phyloP scores from a whole-genome alignment of 2,113 vertebrate species.

The Macrotus californicus region DNA sequence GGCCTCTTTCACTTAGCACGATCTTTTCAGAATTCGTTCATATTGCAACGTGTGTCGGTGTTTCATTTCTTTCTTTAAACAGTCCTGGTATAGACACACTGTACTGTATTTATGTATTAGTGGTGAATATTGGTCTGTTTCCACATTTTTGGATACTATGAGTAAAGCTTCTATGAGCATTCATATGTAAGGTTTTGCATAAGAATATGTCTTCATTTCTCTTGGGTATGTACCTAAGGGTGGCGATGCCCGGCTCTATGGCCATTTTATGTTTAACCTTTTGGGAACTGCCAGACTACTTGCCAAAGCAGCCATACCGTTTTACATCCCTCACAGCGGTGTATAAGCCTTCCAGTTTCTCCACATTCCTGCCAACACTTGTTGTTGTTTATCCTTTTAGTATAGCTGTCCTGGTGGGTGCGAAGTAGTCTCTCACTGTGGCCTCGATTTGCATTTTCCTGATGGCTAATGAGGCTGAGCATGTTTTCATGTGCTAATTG shows the following conservation, averaged over 20 bases:
- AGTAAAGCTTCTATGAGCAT: neutral
- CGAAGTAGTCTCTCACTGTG: neutral
- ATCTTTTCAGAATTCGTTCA: neutral
- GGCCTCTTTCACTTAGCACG: neutral
- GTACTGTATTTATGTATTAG: neutral
- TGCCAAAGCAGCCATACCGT: neutral
- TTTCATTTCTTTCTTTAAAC: neutral
- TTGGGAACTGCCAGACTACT: neutral
- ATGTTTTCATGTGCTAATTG: neutral
- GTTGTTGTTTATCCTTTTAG: neutral
- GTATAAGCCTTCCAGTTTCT: neutral
- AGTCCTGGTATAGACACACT: neutral
- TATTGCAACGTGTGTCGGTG: neutral
- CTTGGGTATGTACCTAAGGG: neutral
- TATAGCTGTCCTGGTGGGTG: neutral
- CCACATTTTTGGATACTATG: neutral
- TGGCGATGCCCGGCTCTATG: neutral
- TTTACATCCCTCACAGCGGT: neutral
- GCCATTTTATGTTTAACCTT: neutral
- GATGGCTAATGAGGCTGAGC: neutral
- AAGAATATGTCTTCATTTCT: neutral
- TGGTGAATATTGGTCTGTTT: neutral
- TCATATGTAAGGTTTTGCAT: neutral
- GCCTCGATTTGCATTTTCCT: neutral
- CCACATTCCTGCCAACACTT: neutral